Evolutionary conservation across 2,113 vertebrate genomes (phyloP).

Genomic region (Petrocephalus microphthalmus): DNA sequence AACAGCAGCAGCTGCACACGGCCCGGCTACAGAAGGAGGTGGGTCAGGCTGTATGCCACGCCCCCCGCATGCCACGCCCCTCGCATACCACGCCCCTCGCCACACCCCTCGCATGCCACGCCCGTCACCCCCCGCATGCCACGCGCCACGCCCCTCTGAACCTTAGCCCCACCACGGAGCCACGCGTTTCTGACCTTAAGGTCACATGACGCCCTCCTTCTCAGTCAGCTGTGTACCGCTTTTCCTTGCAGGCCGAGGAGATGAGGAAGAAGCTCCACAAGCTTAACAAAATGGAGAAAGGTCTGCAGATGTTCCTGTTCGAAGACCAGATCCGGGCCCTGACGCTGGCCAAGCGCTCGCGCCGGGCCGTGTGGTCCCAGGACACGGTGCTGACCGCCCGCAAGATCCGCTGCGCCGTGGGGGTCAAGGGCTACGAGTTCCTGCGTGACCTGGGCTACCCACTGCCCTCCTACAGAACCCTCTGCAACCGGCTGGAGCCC

Average conservation of each 20-base stretch:
- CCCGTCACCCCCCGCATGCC: too few relatives aligned
- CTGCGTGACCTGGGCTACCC: conserved; percentile 68
- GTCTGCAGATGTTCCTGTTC: conserved; percentile 64
- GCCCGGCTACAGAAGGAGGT: conserved; percentile 62
- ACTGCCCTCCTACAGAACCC: conserved; percentile 65
- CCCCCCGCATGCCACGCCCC: too few relatives aligned
- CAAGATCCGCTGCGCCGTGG: conserved; percentile 62
- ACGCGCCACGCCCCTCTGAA: too few relatives aligned
- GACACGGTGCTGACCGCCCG: conserved; percentile 63
- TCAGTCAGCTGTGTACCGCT: neutral
- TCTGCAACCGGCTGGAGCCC: conserved; percentile 67
- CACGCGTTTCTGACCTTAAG: neutral
- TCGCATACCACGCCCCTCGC: neutral
- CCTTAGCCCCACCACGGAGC: neutral
- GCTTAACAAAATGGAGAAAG: conserved; percentile 63
- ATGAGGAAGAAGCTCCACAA: conserved; percentile 69
- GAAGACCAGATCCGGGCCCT: conserved; percentile 69
- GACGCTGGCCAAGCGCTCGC: conserved; percentile 63
- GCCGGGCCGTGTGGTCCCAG: conserved; percentile 66
- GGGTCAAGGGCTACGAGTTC: conserved; percentile 68
- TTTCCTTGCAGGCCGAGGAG: conserved; percentile 55
- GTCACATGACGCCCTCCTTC: neutral
- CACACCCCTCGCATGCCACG: too few relatives aligned
- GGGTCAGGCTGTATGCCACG: neutral
- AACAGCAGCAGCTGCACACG: conserved; percentile 64